Conservation (phyloP, 2,888 invertebrate genomes). For the Phyllotreta striolata region DNA sequence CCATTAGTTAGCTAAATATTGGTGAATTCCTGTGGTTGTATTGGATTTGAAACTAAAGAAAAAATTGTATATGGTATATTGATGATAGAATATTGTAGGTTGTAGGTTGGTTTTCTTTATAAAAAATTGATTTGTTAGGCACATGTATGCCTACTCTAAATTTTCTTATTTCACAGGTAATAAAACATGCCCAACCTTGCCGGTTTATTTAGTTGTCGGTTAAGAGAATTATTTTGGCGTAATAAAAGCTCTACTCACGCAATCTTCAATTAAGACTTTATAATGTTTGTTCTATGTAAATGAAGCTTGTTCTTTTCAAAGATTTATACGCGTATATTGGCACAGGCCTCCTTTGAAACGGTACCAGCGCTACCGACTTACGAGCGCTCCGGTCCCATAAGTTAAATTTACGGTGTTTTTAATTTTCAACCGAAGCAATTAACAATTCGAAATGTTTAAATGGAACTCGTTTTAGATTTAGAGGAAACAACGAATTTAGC, state of each 20-base stretch:
- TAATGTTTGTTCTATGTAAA: conserved; percentile 55
- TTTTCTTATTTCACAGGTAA: conserved; percentile 31
- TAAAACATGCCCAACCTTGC: conserved; percentile 29
- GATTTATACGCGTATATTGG: conserved; percentile 48
- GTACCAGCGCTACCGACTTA: conserved; percentile 38
- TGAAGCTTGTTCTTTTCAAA: conserved; percentile 46
- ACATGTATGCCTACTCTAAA: not conserved
- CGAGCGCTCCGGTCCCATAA: conserved; percentile 1
- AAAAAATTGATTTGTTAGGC: too few species aligned
- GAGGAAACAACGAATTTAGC: not conserved
- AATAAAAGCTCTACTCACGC: conserved; percentile 54
- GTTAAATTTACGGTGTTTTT: conserved; percentile 11
- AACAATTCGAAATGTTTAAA: not conserved
- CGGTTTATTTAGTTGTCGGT: conserved; percentile 36
- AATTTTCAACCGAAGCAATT: not conserved
- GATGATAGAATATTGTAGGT: too few species aligned
- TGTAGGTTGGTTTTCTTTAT: too few species aligned
- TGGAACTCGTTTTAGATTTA: not conserved
- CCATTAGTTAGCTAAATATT: not conserved
- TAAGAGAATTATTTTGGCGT: conserved; percentile 40
- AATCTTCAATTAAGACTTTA: conserved; percentile 54
- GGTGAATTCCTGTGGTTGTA: too few species aligned
- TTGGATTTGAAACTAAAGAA: too few species aligned
- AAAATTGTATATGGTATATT: too few species aligned
- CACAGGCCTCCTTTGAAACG: conserved; percentile 41